These are phyloP conservation scores for Epistrophella euchroma DNA, from an alignment of 2,888 invertebrate genomes.

Conservation along the genomic window DNA sequence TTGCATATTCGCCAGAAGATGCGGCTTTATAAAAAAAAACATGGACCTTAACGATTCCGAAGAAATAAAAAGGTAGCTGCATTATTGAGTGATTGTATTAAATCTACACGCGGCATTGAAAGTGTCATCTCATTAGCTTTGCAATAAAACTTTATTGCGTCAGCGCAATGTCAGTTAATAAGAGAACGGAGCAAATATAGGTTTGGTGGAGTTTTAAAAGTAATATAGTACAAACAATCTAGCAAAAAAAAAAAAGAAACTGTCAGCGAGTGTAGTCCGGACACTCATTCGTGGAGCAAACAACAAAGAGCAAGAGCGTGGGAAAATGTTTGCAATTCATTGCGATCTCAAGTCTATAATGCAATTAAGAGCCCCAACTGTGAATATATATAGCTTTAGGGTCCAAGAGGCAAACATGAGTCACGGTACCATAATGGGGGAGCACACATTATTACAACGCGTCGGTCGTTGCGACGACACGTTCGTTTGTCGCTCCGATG, in stretches of 20 bases:
- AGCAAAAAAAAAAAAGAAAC: slow-evolving; percentile 55
- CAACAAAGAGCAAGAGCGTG: slow-evolving; percentile 71
- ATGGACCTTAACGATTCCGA: neutral
- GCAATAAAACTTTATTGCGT: slow-evolving; percentile 66
- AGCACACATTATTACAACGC: slow-evolving; percentile 28
- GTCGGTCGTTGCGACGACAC: neutral
- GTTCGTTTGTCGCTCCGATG: neutral
- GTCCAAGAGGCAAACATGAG: slow-evolving; percentile 57
- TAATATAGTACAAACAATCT: slow-evolving; percentile 1
- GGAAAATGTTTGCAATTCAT: slow-evolving; percentile 62
- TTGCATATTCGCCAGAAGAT: slow-evolving; percentile 40
- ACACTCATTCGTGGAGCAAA: slow-evolving; percentile 39
- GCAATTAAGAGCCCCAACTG: slow-evolving; percentile 54
- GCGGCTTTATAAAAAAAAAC: slow-evolving; percentile 9
- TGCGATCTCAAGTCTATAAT: slow-evolving; percentile 39
- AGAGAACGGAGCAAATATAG: slow-evolving; percentile 7
- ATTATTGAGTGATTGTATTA: slow-evolving; percentile 54
- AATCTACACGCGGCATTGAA: slow-evolving; percentile 57
- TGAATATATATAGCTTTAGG: slow-evolving; percentile 61
- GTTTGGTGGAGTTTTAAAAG: neutral
- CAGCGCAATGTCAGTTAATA: slow-evolving; percentile 16
- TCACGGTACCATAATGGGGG: slow-evolving; percentile 63
- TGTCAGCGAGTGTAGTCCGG: slow-evolving; percentile 53
- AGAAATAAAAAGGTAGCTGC: slow-evolving; percentile 15
- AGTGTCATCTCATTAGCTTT: slow-evolving; percentile 61